Conservation (phyloP, 2,113 vertebrate species). For the Nothoprocta perdicaria region DNA sequence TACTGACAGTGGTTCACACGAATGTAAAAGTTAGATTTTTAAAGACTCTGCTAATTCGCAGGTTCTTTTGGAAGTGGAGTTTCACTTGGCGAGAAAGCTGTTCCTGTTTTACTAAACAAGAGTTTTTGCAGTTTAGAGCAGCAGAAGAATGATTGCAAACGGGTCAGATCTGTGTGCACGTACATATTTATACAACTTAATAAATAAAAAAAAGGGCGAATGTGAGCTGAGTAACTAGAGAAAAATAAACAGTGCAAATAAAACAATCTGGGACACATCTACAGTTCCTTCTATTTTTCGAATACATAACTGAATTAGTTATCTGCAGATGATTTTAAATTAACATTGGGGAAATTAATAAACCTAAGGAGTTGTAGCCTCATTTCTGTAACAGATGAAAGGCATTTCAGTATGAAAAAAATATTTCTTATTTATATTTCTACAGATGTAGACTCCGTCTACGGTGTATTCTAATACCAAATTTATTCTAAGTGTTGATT, state of each 20-base stretch:
- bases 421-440: not conserved
- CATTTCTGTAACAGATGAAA: not conserved
- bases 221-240: constrained; percentile 20
- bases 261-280: not conserved
- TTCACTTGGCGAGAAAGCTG: not conserved
- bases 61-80: not conserved
- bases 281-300: not conserved
- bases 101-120: not conserved
- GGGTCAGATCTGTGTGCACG: not conserved
- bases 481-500: not conserved
- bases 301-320: not conserved
- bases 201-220: not conserved
- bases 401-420: not conserved
- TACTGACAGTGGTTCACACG: not conserved
- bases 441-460: not conserved
- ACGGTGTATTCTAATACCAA: not conserved
- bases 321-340: constrained; percentile 26
- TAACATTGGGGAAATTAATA: not conserved
- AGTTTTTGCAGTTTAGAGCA: not conserved
- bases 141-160: not conserved
- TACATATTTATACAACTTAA: not conserved
- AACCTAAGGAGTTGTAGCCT: not conserved
- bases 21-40: not conserved
- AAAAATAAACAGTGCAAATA: constrained; percentile 13
- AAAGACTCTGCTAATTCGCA: not conserved